These are phyloP conservation scores for Falco punctatus DNA, from an alignment of 2,113 vertebrate species.

Conservation along the genomic window DNA sequence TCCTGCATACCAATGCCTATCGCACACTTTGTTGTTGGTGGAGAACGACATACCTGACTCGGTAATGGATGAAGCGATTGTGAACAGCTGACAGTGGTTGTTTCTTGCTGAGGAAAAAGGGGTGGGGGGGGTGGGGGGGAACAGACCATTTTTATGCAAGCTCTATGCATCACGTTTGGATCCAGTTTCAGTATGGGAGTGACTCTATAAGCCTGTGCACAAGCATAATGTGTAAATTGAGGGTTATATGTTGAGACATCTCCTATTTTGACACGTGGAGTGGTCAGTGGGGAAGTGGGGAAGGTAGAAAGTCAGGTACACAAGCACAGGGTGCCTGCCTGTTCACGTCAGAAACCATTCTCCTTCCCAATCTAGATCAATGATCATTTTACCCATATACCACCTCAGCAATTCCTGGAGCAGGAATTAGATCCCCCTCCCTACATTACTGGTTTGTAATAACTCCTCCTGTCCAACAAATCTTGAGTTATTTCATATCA, in stretches of 20 bases:
- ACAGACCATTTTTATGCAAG: not conserved
- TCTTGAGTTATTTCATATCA: not conserved
- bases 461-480: not conserved
- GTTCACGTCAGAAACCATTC: not conserved
- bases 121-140: accelerated
- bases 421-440: not conserved
- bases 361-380: not conserved
- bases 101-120: not conserved
- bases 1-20: not conserved
- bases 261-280: not conserved
- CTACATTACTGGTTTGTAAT: not conserved
- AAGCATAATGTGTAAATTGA: not conserved
- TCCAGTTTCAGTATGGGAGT: not conserved
- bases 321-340: not conserved
- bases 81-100: not conserved
- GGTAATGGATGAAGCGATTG: not conserved
- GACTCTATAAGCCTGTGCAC: not conserved
- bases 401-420: not conserved
- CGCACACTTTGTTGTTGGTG: not conserved
- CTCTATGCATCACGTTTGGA: not conserved
- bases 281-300: not conserved
- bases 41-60: not conserved
- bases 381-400: not conserved
- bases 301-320: not conserved
- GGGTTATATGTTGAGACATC: not conserved